Evolutionary conservation across 2,888 invertebrate species (phyloP).

Genomic region (Xylocampa areola): DNA sequence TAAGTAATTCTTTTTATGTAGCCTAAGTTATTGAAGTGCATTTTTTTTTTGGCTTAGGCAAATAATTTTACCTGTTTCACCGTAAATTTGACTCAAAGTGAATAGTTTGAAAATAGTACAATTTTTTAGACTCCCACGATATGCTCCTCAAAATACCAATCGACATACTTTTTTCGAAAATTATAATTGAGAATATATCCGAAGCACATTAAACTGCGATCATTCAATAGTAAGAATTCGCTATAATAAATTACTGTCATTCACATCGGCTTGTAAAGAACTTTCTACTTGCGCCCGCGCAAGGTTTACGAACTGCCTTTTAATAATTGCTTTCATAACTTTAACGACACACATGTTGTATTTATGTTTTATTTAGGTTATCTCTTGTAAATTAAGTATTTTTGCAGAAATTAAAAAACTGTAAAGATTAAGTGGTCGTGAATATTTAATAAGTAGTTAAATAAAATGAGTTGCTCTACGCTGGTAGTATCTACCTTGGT

Average conservation of each 20-base stretch:
- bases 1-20: too few species aligned
- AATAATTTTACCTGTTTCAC: too few species aligned
- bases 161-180: slow-evolving; percentile 23
- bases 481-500: neutral
- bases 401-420: neutral
- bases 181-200: slow-evolving; percentile 35
- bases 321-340: slow-evolving; percentile 52
- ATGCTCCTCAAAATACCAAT: slow-evolving; percentile 11
- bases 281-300: slow-evolving; percentile 74
- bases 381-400: slow-evolving; percentile 7
- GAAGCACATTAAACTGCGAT: slow-evolving; percentile 35
- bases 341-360: slow-evolving; percentile 34
- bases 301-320: slow-evolving; percentile 29
- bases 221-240: slow-evolving; percentile 49
- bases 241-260: slow-evolving; percentile 71
- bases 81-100: too few species aligned
- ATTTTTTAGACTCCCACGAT: neutral
- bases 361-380: slow-evolving; percentile 19
- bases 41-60: too few species aligned
- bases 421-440: neutral
- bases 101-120: too few species aligned
- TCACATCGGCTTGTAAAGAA: slow-evolving; percentile 71
- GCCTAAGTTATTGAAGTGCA: too few species aligned
- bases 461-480: neutral
- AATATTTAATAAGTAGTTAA: neutral